Conservation (phyloP, 1,140 invertebrate genomes). For the Trichonephila inaurata region DNA sequence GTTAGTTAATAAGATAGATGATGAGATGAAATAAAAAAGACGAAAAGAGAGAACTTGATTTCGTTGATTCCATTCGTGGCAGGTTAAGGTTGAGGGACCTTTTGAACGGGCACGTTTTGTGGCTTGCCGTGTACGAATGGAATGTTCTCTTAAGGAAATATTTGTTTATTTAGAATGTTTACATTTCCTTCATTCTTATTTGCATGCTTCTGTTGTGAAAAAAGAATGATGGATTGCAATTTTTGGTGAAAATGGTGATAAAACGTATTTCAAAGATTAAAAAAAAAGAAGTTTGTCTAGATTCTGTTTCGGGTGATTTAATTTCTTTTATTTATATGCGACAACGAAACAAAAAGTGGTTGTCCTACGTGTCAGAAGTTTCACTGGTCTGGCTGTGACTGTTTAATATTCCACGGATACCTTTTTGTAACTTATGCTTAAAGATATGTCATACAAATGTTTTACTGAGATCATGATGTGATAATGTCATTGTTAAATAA, state of each 20-base stretch:
- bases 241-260: no score
- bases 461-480: not conserved
- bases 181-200: no score
- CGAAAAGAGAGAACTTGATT: conserved; percentile 59
- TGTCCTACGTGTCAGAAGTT: not conserved
- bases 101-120: conserved; percentile 45
- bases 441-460: not conserved
- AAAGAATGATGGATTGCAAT: not conserved
- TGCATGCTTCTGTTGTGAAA: not conserved
- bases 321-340: not conserved
- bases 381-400: not conserved
- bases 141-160: conserved; percentile 42
- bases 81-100: conserved; percentile 68
- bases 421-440: not conserved
- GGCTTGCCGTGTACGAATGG: not conserved
- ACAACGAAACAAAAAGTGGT: not conserved
- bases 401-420: not conserved
- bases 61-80: conserved; percentile 11
- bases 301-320: no score
- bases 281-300: no score
- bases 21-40: conserved; percentile 38
- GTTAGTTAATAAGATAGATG: conserved; percentile 54
- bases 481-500: not conserved
- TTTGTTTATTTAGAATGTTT: conserved; percentile 20
- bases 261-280: no score